phyloP scores from a whole-genome alignment of 2,888 invertebrate genomes.

The Pharmacophagus antenor region DNA sequence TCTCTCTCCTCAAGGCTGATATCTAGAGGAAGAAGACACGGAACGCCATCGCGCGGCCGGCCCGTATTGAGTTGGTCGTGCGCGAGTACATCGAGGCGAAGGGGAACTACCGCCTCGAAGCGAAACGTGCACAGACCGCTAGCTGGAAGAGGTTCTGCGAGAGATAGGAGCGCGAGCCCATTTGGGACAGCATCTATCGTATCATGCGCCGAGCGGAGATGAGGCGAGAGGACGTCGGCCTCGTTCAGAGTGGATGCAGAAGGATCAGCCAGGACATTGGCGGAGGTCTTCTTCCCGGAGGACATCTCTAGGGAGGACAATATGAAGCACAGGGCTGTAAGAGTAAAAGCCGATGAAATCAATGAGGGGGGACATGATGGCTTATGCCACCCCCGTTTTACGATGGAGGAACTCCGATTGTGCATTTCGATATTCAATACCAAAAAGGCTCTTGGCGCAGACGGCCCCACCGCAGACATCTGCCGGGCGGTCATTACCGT shows the following conservation, averaged over 20 bases:
- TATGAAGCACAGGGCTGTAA: neutral
- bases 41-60: neutral
- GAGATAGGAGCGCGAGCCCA: neutral
- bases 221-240: neutral
- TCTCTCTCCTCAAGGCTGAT: slow-evolving; percentile 1
- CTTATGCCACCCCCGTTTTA: slow-evolving; percentile 13
- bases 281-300: neutral
- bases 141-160: neutral
- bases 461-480: no score
- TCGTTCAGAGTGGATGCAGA: neutral
- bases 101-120: neutral
- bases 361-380: neutral
- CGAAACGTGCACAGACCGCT: neutral
- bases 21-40: neutral
- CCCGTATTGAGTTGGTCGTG: neutral
- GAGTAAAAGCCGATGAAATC: neutral
- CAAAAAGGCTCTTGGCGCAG: no score
- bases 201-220: neutral
- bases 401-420: neutral
- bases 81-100: neutral
- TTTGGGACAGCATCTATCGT: neutral
- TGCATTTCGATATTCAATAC: no score
- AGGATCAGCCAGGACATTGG: neutral
- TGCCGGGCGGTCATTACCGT: neutral
- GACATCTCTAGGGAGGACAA: neutral